phyloP scores from a whole-genome alignment of 2,113 vertebrate species.

The Turdus rufiventris region DNA sequence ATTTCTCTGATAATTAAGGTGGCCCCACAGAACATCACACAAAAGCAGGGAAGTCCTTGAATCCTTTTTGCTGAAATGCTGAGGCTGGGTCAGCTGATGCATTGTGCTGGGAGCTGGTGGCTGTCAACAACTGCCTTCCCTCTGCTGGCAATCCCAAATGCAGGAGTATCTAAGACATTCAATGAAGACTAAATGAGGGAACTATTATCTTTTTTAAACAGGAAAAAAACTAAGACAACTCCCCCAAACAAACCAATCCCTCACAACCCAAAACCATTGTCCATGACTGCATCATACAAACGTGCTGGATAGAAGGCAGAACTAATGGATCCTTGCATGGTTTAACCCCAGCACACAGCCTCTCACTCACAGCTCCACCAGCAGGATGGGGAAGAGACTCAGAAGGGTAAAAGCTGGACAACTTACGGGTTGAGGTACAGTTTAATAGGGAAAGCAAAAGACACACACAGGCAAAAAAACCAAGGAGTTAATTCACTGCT shows the following conservation, averaged over 20 bases:
- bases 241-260: background rate
- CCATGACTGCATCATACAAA: background rate
- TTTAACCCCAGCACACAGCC: rapidly evolving
- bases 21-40: background rate
- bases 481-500: background rate
- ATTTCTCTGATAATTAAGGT: background rate
- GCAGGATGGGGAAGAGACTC: rapidly evolving
- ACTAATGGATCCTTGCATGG: background rate
- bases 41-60: background rate
- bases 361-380: background rate
- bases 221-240: background rate
- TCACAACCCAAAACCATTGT: background rate
- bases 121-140: background rate
- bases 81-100: background rate
- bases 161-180: background rate
- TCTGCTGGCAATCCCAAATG: background rate
- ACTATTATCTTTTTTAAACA: background rate
- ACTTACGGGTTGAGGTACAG: background rate
- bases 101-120: background rate
- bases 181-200: background rate
- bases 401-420: background rate
- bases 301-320: background rate
- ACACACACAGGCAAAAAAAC: background rate
- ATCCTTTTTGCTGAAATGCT: background rate
- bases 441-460: background rate